Percentiles rank a stretch among this genome's conserved stretches.
phyloP scores from a whole-genome alignment of 2,113 vertebrate genomes.

The Oreochromis spilurus region DNA sequence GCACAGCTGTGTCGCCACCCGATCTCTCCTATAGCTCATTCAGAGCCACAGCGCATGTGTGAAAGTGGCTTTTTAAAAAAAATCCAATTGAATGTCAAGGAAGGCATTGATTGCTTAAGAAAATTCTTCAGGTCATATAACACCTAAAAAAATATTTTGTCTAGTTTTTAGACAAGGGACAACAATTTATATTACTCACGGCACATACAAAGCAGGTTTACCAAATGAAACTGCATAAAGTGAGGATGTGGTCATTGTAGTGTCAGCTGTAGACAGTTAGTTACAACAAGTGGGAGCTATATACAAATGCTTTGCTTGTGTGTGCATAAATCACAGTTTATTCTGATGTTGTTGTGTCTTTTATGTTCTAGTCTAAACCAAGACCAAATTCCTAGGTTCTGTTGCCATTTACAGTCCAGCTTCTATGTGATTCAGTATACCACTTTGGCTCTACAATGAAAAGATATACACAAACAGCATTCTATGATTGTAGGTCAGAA shows the following conservation, averaged over 20 bases:
- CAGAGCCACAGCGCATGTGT: not conserved
- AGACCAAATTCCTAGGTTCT: constrained; percentile 48
- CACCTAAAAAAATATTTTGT: constrained; percentile 40
- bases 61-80: not conserved
- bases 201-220: constrained; percentile 7
- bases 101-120: not conserved
- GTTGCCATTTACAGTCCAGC: constrained; percentile 22
- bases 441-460: constrained; percentile 45
- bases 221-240: constrained; percentile 18
- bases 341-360: constrained; percentile 62
- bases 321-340: constrained; percentile 54
- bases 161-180: constrained; percentile 4
- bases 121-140: not conserved
- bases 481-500: constrained; percentile 56
- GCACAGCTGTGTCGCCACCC: not conserved
- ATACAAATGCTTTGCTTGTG: constrained; percentile 54
- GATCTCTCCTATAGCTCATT: not conserved
- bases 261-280: constrained; percentile 42
- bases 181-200: constrained; percentile 27
- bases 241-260: constrained; percentile 43
- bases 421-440: constrained; percentile 41
- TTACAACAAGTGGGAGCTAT: constrained; percentile 47
- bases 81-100: not conserved
- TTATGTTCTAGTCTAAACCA: constrained; percentile 66
- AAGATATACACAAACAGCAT: constrained; percentile 52